These are phyloP conservation scores for Labeo rohita DNA, from an alignment of 2,113 vertebrate species.

Conservation along the genomic window DNA sequence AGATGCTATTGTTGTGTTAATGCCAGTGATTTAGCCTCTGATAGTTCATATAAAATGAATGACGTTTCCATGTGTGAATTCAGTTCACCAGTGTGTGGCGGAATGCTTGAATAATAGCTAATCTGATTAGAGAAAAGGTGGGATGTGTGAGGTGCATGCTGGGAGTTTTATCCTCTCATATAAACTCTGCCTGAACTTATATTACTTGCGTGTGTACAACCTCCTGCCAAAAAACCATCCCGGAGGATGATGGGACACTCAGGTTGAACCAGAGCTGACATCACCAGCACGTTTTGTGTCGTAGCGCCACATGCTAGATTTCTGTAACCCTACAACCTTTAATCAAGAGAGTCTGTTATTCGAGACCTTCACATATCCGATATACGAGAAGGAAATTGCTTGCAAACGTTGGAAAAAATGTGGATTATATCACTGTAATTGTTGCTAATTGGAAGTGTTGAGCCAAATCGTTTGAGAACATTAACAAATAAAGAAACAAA, in stretches of 20 bases:
- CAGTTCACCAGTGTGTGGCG: neutral
- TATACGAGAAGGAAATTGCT: slow-evolving; percentile 10
- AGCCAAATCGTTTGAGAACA: slow-evolving; percentile 37
- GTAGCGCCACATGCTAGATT: neutral
- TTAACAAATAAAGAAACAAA: slow-evolving; percentile 37
- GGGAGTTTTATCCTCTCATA: slow-evolving; percentile 1
- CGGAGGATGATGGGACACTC: slow-evolving; percentile 33
- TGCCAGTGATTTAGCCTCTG: slow-evolving; percentile 26
- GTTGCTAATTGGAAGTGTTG: slow-evolving; percentile 20
- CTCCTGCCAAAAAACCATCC: slow-evolving; percentile 31
- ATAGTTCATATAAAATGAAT: neutral
- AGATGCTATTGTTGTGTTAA: neutral
- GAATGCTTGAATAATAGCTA: slow-evolving; percentile 34
- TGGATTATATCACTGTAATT: slow-evolving; percentile 31
- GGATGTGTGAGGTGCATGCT: slow-evolving; percentile 32
- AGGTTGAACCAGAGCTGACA: slow-evolving; percentile 37
- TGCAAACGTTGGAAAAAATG: slow-evolving; percentile 8
- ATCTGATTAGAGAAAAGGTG: slow-evolving; percentile 32
- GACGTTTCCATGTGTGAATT: slow-evolving; percentile 24
- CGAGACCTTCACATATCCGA: neutral
- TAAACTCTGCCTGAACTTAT: slow-evolving; percentile 39
- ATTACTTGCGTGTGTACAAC: neutral
- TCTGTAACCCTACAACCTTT: slow-evolving; percentile 25
- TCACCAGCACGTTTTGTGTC: slow-evolving; percentile 24
- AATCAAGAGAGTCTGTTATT: slow-evolving; percentile 16